Percentiles rank a stretch among this genome's conserved stretches.
phyloP scores from a whole-genome alignment of 2,113 vertebrate species.

The Vidua macroura region DNA sequence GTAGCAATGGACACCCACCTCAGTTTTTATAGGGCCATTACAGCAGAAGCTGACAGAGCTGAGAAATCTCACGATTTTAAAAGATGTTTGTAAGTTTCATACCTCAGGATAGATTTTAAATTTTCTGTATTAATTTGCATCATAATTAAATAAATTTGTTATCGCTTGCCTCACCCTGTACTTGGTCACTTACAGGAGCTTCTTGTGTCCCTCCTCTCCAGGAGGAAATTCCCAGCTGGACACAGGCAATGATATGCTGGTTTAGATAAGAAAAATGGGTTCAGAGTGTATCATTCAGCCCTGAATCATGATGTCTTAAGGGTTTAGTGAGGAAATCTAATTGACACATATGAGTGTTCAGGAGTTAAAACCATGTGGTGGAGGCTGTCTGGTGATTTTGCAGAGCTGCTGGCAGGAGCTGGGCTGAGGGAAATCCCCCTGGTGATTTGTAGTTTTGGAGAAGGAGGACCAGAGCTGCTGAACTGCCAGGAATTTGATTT shows the following conservation, averaged over 20 bases:
- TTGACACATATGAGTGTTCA: neutral
- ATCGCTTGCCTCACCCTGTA: neutral
- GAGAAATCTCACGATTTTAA: slow-evolving; percentile 15
- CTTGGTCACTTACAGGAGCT: neutral
- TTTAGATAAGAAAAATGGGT: neutral
- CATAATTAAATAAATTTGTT: neutral
- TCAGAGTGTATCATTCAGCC: neutral
- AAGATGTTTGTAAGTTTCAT: neutral
- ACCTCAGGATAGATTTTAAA: neutral
- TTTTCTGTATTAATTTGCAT: neutral
- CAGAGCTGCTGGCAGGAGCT: slow-evolving; percentile 53
- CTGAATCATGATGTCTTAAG: neutral
- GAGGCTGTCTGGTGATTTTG: slow-evolving; percentile 54
- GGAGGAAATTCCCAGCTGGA: neutral
- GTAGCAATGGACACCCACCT: neutral
- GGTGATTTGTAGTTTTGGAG: slow-evolving; percentile 69
- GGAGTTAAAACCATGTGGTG: slow-evolving; percentile 24
- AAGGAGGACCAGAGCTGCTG: slow-evolving; percentile 47
- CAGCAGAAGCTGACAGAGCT: neutral
- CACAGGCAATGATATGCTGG: neutral
- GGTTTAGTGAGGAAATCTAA: neutral
- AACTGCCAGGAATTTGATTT: slow-evolving; percentile 69
- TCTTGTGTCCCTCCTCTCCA: neutral
- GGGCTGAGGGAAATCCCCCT: slow-evolving; percentile 58
- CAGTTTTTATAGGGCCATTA: neutral